These are phyloP conservation scores for Morpho helenor DNA, from an alignment of 2,888 invertebrate species.

Conservation along the genomic window DNA sequence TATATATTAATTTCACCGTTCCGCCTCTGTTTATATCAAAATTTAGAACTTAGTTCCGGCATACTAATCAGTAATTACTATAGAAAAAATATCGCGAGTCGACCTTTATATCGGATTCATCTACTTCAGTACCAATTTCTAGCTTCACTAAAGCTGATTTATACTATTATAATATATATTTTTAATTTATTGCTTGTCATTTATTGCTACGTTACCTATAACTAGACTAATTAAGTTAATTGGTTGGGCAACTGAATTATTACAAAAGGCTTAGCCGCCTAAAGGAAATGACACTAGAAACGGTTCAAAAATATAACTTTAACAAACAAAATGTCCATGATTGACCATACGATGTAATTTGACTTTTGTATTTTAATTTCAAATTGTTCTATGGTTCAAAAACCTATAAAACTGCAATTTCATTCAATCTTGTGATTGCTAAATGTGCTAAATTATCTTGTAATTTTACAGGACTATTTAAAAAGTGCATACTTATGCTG, in stretches of 20 bases:
- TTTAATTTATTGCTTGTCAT: slow-evolving; percentile 66
- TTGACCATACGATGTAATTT: slow-evolving; percentile 17
- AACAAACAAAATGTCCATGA: slow-evolving; percentile 7
- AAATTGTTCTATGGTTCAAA: too few relatives aligned
- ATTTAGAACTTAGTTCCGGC: slow-evolving; percentile 56
- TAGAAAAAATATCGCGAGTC: slow-evolving; percentile 72
- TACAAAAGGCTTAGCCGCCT: slow-evolving; percentile 11
- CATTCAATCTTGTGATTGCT: too few relatives aligned
- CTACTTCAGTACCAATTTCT: slow-evolving; percentile 74
- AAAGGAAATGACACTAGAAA: slow-evolving; percentile 4
- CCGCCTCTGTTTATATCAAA: slow-evolving; percentile 46
- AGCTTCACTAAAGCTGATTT: slow-evolving; percentile 71
- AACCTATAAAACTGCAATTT: too few relatives aligned
- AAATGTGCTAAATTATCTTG: too few relatives aligned
- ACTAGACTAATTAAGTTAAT: slow-evolving; percentile 38
- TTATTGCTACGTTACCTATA: slow-evolving; percentile 71
- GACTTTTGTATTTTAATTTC: neutral
- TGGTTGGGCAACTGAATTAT: slow-evolving; percentile 23
- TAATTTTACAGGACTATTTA: too few relatives aligned
- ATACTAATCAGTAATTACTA: slow-evolving; percentile 42
- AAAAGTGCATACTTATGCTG: too few relatives aligned
- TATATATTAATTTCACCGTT: slow-evolving; percentile 65
- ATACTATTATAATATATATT: slow-evolving; percentile 47
- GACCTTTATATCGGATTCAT: slow-evolving; percentile 54
- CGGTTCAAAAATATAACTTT: neutral